Evolutionary conservation across 1,140 invertebrate species (phyloP), one percentile per base, ranked within the genome.

Genomic region (Zelostemma sp.): DNA sequence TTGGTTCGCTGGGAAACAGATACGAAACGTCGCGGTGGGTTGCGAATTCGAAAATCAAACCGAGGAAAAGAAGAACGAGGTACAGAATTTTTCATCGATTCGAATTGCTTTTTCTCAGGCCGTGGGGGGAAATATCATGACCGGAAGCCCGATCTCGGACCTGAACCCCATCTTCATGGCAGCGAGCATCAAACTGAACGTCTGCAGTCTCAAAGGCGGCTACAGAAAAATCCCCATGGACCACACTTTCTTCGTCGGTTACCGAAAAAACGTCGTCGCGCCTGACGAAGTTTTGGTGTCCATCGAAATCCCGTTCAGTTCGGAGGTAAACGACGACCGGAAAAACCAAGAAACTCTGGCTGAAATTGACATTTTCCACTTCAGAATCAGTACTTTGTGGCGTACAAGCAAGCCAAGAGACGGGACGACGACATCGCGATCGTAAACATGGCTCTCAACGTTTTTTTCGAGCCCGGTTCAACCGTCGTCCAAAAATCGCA

Each of bases 381-480:
- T 33, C 41, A 91, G 83, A 87, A 91, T 78, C 93, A 97, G 85
- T 92, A 91, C 81, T 92, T 97, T 76, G 88, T 91, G 68, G 94
- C 94, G 9, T 97, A 93, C 75, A 99, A 99, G 82, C 96, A 98
- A 89, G 92, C 96, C 0, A 92, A 92, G 76, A 86, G 97, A 56
- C 86, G 93, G 71, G 96, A 98, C 72, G 96, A 98, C 82, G 97
- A 99, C 80, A 98, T 98, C 72, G 94, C 96, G 9, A 97, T 98
- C 68, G 96, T 97, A 0, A 98, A 97, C 78, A 90, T 92, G 33
- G 94, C 93, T 1, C 87, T 96, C 64, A 91, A 91, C 80, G 87
- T 93, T 3, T 81, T 77, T 33, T 72, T 72, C 16, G 60, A 89
- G 74, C 67, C 80, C 28, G 76, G 84, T 41, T 88, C 86, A 8